These are phyloP conservation scores for Pseudopleuronectes americanus DNA, from an alignment of 2,797 vertebrate genomes.

Conservation along the genomic window DNA sequence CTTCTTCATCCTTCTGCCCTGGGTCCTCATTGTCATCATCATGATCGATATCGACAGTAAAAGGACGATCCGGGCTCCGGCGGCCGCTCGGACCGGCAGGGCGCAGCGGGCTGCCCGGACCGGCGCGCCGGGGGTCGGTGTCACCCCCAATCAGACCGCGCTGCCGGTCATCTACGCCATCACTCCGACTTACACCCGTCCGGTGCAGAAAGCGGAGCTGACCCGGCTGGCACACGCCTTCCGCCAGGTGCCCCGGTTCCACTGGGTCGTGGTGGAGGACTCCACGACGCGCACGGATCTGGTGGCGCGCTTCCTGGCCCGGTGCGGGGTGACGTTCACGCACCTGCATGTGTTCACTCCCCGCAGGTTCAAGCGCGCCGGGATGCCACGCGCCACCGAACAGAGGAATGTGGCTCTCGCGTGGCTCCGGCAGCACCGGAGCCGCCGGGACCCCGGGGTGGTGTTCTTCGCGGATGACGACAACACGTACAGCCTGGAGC, in stretches of 20 bases:
- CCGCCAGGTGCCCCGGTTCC: conserved; percentile 93
- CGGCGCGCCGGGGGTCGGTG: conserved; percentile 52
- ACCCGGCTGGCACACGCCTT: conserved; percentile 94
- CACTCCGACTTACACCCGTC: conserved; percentile 95
- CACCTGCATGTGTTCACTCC: conserved; percentile 94
- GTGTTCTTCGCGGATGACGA: conserved; percentile 99
- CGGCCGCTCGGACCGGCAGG: conserved; percentile 67
- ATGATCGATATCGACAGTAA: conserved; percentile 93
- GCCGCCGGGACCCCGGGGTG: conserved; percentile 85
- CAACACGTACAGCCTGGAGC: conserved; percentile 98
- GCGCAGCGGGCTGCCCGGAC: conserved; percentile 59
- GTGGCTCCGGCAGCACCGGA: conserved; percentile 91
- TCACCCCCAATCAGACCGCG: conserved; percentile 63
- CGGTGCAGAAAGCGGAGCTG: conserved; percentile 97
- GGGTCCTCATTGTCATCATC: conserved; percentile 94
- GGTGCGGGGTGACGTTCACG: conserved; percentile 89
- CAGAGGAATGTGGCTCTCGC: conserved; percentile 93
- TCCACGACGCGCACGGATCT: conserved; percentile 89
- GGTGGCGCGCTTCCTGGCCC: conserved; percentile 90
- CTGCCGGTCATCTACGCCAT: conserved; percentile 93
- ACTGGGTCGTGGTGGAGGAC: conserved; percentile 98
- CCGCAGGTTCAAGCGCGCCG: conserved; percentile 91
- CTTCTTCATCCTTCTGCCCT: conserved; percentile 93
- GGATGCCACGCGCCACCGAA: conserved; percentile 95
- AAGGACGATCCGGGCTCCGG: conserved; percentile 76